These are phyloP conservation scores for Alosa alosa DNA, from an alignment of 2,113 vertebrate genomes.

Conservation along the genomic window DNA sequence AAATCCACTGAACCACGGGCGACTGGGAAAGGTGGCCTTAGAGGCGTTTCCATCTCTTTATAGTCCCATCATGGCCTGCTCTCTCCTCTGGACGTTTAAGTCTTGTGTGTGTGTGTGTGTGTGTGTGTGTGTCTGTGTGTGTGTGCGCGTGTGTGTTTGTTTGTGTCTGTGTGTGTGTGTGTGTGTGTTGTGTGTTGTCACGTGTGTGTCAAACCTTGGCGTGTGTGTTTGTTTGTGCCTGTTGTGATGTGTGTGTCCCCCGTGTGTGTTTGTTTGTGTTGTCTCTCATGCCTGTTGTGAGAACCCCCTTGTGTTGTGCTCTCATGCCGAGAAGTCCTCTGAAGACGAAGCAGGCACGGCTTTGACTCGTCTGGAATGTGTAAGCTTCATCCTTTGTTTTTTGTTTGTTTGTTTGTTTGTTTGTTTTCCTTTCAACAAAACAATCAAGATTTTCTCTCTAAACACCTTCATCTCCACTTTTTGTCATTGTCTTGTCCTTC, in stretches of 20 bases:
- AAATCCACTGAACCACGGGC: not conserved
- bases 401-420: not conserved
- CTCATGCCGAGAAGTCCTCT: constrained; percentile 63
- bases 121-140: not conserved
- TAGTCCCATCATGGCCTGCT: not conserved
- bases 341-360: constrained; percentile 60
- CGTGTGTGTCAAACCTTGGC: too few species aligned
- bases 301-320: constrained; percentile 54
- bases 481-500: not conserved
- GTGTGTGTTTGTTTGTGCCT: too few species aligned
- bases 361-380: constrained; percentile 74
- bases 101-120: not conserved
- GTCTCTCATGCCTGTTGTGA: constrained; percentile 22
- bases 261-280: not conserved
- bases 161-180: not conserved
- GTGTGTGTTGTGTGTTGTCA: not conserved
- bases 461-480: not conserved
- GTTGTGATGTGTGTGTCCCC: not conserved
- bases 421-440: constrained; percentile 15
- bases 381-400: constrained; percentile 59
- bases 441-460: not conserved
- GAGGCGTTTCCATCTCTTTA: not conserved
- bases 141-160: too few species aligned
- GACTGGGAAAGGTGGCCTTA: not conserved
- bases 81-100: not conserved